Percentiles rank a stretch among this genome's conserved stretches.
phyloP scores from a whole-genome alignment of 2,888 invertebrate species.

The Andrena marginata region DNA sequence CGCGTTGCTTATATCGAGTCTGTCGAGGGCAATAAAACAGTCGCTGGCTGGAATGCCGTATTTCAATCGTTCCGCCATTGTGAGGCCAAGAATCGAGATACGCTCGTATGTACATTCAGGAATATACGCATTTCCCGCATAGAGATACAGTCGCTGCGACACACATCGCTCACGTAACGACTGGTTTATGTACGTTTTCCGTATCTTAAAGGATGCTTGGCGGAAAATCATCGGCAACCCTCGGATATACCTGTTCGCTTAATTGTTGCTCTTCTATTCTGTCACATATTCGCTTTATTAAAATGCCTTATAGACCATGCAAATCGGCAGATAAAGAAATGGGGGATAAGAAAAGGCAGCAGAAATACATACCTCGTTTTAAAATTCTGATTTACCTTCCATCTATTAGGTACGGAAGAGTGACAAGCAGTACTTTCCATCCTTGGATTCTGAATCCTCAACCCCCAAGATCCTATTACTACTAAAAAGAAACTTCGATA shows the following conservation, averaged over 20 bases:
- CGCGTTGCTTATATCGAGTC: slow-evolving; percentile 60
- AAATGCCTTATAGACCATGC: no score
- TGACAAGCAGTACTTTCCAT: no score
- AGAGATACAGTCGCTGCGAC: slow-evolving; percentile 1
- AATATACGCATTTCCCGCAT: slow-evolving; percentile 41
- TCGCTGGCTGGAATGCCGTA: slow-evolving; percentile 69
- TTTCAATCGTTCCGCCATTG: slow-evolving; percentile 76
- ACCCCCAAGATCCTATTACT: no score
- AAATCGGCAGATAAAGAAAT: no score
- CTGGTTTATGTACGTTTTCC: not conserved
- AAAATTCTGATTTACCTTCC: no score
- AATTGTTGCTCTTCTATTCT: not conserved
- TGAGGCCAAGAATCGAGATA: slow-evolving; percentile 65
- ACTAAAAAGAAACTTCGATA: no score
- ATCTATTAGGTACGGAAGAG: no score
- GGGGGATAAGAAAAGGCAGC: no score
- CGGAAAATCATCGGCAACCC: not conserved
- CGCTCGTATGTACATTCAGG: slow-evolving; percentile 48
- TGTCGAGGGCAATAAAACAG: slow-evolving; percentile 68
- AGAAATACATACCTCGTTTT: no score
- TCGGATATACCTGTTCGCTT: not conserved
- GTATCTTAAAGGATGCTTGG: not conserved
- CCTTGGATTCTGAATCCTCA: no score
- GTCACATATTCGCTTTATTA: no score
- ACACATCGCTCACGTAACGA: slow-evolving; percentile 38